Evolutionary conservation across 1,140 invertebrate genomes (phyloP).

Genomic region (Holotrichia oblita): DNA sequence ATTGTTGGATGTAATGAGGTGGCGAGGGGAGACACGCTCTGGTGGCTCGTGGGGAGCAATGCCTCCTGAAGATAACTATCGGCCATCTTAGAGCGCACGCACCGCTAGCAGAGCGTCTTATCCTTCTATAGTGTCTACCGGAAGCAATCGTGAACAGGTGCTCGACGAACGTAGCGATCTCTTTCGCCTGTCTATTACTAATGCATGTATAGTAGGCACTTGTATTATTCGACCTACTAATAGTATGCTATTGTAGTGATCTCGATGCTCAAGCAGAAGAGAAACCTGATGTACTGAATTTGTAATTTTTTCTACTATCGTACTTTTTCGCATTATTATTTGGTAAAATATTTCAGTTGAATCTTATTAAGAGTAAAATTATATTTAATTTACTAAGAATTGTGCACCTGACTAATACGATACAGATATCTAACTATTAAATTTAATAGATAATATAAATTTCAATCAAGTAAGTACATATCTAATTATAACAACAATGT

Average conservation of each 20-base stretch:
- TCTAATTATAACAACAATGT: too few relatives aligned
- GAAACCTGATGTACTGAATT: too few relatives aligned
- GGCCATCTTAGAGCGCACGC: slow-evolving; percentile 33
- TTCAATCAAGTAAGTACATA: too few relatives aligned
- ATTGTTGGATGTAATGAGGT: slow-evolving; percentile 44
- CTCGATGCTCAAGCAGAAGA: slow-evolving; percentile 4
- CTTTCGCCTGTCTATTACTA: background rate
- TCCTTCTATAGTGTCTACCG: slow-evolving; percentile 11
- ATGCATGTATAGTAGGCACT: background rate
- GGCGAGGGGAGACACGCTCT: slow-evolving; percentile 44
- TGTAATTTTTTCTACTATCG: too few relatives aligned
- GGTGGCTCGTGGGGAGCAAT: slow-evolving; percentile 44
- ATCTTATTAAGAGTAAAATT: too few relatives aligned
- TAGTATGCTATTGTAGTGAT: background rate
- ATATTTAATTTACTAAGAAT: too few relatives aligned
- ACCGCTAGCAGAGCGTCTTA: slow-evolving; percentile 17
- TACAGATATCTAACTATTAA: too few relatives aligned
- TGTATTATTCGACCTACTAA: slow-evolving; percentile 8
- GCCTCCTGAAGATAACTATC: slow-evolving; percentile 32
- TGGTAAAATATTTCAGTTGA: too few relatives aligned
- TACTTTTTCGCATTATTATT: too few relatives aligned
- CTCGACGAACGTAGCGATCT: background rate
- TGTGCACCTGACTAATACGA: too few relatives aligned
- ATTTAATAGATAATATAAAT: too few relatives aligned
- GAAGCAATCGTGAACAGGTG: slow-evolving; percentile 5